Percentiles rank a stretch among this genome's conserved stretches.
Conservation (phyloP, 2,797 vertebrate species). For the Anguilla anguilla region DNA sequence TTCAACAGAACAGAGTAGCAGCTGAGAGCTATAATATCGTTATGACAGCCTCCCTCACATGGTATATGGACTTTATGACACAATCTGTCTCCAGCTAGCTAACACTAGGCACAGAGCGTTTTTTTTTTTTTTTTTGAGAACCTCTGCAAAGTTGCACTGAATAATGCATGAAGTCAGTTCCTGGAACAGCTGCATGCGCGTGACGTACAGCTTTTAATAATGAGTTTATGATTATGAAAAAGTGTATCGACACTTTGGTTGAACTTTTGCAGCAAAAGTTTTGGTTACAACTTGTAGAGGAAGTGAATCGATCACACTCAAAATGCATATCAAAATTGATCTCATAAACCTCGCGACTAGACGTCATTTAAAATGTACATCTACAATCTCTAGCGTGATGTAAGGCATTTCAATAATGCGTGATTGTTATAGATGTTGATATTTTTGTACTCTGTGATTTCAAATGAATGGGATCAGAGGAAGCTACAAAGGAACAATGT, state of each 20-base stretch:
- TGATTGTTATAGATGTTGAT: neutral
- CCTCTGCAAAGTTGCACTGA: neutral
- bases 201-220: slow-evolving; percentile 12
- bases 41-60: neutral
- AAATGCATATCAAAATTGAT: neutral
- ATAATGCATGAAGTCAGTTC: neutral
- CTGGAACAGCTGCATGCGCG: neutral
- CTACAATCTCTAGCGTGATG: neutral
- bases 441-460: neutral
- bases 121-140: neutral
- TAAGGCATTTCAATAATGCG: neutral
- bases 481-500: neutral
- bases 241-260: neutral
- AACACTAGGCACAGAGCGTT: neutral
- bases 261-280: neutral
- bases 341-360: neutral
- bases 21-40: neutral
- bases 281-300: neutral
- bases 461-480: neutral
- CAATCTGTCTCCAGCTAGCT: neutral
- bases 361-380: neutral
- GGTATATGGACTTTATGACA: neutral
- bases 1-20: neutral
- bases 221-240: neutral
- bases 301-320: neutral